Evolutionary conservation across 2,797 vertebrate species (phyloP).

Genomic region (Tachyglossus aculeatus): DNA sequence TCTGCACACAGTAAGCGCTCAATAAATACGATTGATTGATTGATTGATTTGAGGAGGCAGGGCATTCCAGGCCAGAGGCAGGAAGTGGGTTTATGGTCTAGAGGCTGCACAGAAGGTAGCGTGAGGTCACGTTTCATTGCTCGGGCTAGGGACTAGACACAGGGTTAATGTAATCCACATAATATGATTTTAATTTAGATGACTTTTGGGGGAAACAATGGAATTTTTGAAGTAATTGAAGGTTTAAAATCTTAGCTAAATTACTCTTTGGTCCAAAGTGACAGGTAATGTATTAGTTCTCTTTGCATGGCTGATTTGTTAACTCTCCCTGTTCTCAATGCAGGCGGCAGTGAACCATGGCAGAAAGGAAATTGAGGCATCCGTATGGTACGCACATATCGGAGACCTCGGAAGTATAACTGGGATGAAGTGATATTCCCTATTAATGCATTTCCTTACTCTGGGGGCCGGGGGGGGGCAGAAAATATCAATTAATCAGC

Average conservation of each 20-base stretch:
- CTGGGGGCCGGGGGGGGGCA: background rate
- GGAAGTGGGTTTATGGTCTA: no score
- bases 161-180: background rate
- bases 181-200: background rate
- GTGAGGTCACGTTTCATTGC: no score
- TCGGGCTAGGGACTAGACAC: background rate
- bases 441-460: background rate
- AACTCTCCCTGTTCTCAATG: background rate
- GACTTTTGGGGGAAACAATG: background rate
- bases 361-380: background rate
- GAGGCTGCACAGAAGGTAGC: no score
- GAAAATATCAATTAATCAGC: no score
- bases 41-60: no score
- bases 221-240: background rate
- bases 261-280: background rate
- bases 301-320: background rate
- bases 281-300: background rate
- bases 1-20: no score
- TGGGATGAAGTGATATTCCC: rapidly evolving
- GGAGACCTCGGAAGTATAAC: background rate
- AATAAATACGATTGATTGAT: no score
- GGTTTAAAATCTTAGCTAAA: background rate
- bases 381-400: background rate
- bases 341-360: background rate
- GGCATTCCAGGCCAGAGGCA: no score